Evolutionary conservation across 2,797 vertebrate genomes (phyloP), one percentile per base, ranked within the genome.

Genomic region (Clarias pachynema): DNA sequence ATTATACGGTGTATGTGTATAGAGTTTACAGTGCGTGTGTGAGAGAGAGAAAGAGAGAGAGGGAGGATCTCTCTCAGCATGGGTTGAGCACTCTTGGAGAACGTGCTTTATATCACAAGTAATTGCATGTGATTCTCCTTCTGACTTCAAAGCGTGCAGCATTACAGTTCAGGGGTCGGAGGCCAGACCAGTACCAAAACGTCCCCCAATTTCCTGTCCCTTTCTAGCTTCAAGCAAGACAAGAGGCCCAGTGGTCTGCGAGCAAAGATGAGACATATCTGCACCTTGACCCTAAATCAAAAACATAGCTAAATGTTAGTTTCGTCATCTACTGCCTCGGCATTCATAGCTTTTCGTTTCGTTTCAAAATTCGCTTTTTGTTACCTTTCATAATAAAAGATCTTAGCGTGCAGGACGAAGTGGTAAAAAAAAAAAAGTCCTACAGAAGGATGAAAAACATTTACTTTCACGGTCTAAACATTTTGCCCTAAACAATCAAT

Each of bases 171-270:
- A 94, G 86, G 87, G 95, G 94, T 95, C 93, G 92, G 90, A 94
- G 92, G 91, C 92, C 93, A 89, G 81, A 91, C 90, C 85, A 87
- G 90, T 92, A 93, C 92, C 91, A 92, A 90, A 92, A 90, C 91
- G 90, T 92, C 91, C 93, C 90, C 91, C 88, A 90, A 90, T 93
- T 95, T 95, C 95, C 95, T 95, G 94, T 95, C 94, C 92, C 86
- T 90, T 93, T 93, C 92, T 93, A 89, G 87, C 85, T 84, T 78
- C 65, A 68, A 66, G 84, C 87, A 89, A 89, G 69, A 78, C 82
- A 63, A 84, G 85, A 86, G 81, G 81, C 85, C 74, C 85, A 83
- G 65, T 12, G 8, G 49, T 78, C 86, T 88, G 81, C 34, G 86
- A 89, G 69, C 73, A 16, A 60, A 89, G 87, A 92, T 86, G 87